Percentiles rank a stretch among this genome's conserved stretches.
Evolutionary conservation across 2,113 vertebrate genomes (phyloP).

Genomic region (Rhegmatorhina hoffmannsi): DNA sequence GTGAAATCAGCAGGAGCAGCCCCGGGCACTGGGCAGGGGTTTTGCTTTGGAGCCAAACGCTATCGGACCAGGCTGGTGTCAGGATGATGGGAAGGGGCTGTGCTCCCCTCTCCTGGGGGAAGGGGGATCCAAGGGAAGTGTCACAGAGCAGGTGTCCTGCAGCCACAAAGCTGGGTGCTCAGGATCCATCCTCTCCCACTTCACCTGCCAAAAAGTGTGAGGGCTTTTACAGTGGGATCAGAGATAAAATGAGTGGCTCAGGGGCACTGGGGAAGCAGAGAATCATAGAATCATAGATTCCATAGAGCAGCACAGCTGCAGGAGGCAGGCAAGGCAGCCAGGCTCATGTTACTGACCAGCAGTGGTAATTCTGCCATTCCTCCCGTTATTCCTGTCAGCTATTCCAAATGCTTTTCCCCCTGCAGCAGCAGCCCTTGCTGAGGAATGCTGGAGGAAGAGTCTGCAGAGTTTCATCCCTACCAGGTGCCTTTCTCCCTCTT

Average conservation of each 20-base stretch:
- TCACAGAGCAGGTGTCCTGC: neutral
- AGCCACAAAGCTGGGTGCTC: neutral
- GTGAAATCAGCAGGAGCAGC: neutral
- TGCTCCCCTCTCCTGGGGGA: neutral
- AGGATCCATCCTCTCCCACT: neutral
- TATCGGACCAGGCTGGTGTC: neutral
- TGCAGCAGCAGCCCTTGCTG: neutral
- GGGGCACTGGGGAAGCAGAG: neutral
- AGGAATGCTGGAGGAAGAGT: neutral
- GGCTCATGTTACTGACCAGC: neutral
- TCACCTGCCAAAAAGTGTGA: neutral
- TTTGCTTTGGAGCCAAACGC: neutral
- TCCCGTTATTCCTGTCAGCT: neutral
- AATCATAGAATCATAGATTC: neutral
- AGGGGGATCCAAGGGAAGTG: rapidly evolving
- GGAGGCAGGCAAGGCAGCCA: neutral
- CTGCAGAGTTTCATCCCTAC: neutral
- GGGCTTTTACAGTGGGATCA: neutral
- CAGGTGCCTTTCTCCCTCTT: neutral
- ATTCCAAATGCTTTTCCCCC: neutral
- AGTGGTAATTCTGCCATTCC: neutral
- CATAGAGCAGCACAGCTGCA: neutral
- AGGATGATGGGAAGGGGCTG: rapidly evolving
- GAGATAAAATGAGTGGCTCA: neutral
- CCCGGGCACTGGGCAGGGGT: neutral